phyloP scores from a whole-genome alignment of 2,797 vertebrate genomes.

The Galago senegalensis region DNA sequence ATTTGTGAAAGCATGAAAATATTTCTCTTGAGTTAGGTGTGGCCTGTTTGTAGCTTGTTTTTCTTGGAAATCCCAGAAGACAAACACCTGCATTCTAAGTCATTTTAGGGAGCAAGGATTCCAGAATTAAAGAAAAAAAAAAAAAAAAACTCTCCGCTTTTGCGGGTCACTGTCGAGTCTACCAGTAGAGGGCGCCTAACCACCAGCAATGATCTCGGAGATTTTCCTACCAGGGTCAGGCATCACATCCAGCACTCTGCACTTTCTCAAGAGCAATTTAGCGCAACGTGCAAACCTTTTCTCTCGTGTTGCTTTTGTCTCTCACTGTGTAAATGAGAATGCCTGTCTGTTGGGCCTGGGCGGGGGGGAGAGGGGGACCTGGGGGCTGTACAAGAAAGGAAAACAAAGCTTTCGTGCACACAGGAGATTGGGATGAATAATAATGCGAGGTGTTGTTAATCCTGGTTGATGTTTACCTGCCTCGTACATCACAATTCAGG shows the following conservation, averaged over 20 bases:
- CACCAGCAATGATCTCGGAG: constrained; percentile 72
- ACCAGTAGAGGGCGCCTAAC: constrained; percentile 88
- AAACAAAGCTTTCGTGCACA: not conserved
- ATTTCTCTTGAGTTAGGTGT: constrained; percentile 13
- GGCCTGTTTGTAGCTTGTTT: constrained; percentile 30
- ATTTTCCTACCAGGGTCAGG: not conserved
- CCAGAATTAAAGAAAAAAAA: not conserved
- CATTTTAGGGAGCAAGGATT: not conserved
- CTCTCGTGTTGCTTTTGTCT: constrained; percentile 13
- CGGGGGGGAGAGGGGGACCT: too few species aligned
- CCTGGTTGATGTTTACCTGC: not conserved
- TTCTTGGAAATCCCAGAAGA: constrained; percentile 60
- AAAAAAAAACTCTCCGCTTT: not conserved
- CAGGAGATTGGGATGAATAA: not conserved
- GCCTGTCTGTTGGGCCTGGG: not conserved
- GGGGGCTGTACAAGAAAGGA: not conserved
- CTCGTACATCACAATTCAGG: not conserved
- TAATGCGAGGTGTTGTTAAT: not conserved
- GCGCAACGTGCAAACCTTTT: constrained; percentile 3
- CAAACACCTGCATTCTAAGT: constrained; percentile 11
- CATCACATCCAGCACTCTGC: not conserved
- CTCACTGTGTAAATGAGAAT: not conserved
- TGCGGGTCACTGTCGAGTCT: accelerated
- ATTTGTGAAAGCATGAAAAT: constrained; percentile 8
- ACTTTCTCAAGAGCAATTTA: not conserved